Evolutionary conservation across 2,797 vertebrate species (phyloP).

Genomic region (Anguilla obscura): DNA sequence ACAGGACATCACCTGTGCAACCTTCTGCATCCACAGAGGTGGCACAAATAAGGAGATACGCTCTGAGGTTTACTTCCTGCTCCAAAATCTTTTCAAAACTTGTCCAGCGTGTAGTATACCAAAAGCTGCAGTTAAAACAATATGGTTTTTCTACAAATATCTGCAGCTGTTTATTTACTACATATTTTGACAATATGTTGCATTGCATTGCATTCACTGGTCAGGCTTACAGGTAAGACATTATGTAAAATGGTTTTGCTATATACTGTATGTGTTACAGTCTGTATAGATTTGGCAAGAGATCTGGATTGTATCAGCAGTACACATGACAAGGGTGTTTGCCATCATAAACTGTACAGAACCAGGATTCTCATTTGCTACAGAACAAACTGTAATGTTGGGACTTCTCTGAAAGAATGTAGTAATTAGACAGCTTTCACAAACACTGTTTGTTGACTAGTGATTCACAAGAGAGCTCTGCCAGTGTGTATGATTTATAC

Average conservation of each 20-base stretch:
- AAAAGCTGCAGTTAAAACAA: neutral
- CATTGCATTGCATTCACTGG: neutral
- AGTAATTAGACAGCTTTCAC: neutral
- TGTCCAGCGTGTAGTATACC: neutral
- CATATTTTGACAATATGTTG: neutral
- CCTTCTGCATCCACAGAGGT: neutral
- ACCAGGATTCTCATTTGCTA: neutral
- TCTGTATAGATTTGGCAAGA: neutral
- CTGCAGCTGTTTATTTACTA: neutral
- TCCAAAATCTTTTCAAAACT: neutral
- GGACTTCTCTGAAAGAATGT: neutral
- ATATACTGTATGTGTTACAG: neutral
- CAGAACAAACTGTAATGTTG: neutral
- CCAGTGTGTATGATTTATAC: neutral
- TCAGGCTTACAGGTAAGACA: neutral
- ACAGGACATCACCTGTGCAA: no score
- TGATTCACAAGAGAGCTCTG: neutral
- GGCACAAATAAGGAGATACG: neutral
- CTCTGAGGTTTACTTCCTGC: neutral
- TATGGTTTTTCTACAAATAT: neutral
- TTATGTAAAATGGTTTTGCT: neutral
- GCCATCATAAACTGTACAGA: neutral
- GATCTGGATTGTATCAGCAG: neutral
- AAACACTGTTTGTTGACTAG: neutral
- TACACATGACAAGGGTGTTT: neutral